phyloP scores from a whole-genome alignment of 2,888 invertebrate species.

The Sinodicranocentrus sp. region DNA sequence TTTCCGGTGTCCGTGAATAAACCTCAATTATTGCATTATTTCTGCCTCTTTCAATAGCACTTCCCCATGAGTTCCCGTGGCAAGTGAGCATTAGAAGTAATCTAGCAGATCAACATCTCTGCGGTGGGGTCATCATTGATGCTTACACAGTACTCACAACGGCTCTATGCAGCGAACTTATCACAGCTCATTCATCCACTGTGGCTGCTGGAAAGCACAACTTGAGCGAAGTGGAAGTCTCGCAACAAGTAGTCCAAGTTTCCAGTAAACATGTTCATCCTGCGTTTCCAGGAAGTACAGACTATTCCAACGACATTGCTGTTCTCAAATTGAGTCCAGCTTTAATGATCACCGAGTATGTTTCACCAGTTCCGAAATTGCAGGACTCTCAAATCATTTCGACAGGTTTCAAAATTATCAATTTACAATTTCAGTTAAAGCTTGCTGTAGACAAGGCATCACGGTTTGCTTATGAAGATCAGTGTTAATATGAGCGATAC shows the following conservation, averaged over 20 bases:
- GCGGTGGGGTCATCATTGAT: constrained; percentile 53
- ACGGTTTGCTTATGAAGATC: no score
- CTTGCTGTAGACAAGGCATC: no score
- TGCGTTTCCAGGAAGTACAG: constrained; percentile 39
- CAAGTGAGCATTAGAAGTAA: constrained; percentile 33
- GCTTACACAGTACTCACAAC: constrained; percentile 35
- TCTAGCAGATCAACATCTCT: constrained; percentile 23
- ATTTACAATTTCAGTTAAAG: no score
- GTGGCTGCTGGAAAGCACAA: constrained; percentile 52
- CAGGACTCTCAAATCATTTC: not conserved
- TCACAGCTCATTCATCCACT: not conserved
- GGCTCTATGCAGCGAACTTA: constrained; percentile 38
- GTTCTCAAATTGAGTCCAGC: constrained; percentile 41
- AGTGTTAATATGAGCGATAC: not conserved
- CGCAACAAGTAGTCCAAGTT: constrained; percentile 31
- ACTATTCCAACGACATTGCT: constrained; percentile 63
- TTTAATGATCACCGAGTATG: constrained; percentile 25
- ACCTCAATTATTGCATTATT: not conserved
- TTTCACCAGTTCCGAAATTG: constrained; percentile 25
- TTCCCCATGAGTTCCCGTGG: constrained; percentile 59
- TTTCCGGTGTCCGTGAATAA: no score
- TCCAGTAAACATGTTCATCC: constrained; percentile 45
- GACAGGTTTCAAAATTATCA: no score
- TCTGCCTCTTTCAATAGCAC: constrained; percentile 34
- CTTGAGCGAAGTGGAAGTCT: constrained; percentile 6